phyloP scores from a whole-genome alignment of 2,797 vertebrate species.

The Ctenopoma kingsleyae region DNA sequence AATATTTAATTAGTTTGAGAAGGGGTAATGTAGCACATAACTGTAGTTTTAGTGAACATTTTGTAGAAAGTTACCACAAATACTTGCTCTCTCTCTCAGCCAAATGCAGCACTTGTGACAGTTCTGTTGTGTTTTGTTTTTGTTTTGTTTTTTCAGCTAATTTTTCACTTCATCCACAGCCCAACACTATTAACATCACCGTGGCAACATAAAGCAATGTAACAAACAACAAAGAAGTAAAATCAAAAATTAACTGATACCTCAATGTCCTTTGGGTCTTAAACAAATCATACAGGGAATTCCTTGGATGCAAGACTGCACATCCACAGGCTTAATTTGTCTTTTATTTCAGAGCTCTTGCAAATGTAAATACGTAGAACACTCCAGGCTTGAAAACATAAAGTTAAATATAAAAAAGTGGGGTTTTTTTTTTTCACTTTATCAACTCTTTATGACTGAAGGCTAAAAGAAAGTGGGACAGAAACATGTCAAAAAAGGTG shows the following conservation, averaged over 20 bases:
- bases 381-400: conserved; percentile 26
- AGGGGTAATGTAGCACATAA: conserved; percentile 8
- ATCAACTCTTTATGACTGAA: conserved; percentile 48
- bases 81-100: neutral
- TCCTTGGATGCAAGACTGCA: conserved; percentile 40
- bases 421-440: conserved; percentile 38
- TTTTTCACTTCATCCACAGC: conserved; percentile 25
- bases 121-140: conserved; percentile 17
- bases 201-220: conserved; percentile 33
- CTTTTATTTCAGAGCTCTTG: conserved; percentile 34
- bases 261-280: conserved; percentile 37
- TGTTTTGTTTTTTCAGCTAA: neutral
- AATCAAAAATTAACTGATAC: conserved; percentile 42
- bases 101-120: conserved; percentile 10
- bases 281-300: conserved; percentile 35
- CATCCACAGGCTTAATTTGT: conserved; percentile 55
- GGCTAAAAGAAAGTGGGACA: conserved; percentile 49
- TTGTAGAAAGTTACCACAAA: conserved; percentile 26
- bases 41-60: conserved; percentile 12
- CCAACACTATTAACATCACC: conserved; percentile 6
- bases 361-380: conserved; percentile 36
- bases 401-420: conserved; percentile 17
- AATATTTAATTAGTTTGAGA: conserved; percentile 44
- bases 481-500: conserved; percentile 59
- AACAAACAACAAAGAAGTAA: conserved; percentile 44